phyloP scores from a whole-genome alignment of 2,888 invertebrate genomes.

The Cryptus viduatorius region DNA sequence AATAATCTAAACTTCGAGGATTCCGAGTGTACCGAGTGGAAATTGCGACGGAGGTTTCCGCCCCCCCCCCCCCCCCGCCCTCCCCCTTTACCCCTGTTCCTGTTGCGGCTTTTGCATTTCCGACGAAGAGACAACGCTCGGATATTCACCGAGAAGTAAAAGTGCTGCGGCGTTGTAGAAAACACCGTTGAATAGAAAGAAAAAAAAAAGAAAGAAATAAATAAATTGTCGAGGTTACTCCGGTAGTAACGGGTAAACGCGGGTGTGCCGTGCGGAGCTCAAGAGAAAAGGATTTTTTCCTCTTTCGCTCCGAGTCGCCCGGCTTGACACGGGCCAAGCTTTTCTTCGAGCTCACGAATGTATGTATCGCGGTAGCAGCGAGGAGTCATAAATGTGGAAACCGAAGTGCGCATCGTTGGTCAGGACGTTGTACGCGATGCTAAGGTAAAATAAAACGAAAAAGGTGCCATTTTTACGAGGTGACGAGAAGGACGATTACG shows the following conservation, averaged over 20 bases:
- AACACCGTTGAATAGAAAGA: constrained; percentile 28
- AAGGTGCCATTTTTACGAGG: constrained; percentile 53
- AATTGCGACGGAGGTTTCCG: constrained; percentile 58
- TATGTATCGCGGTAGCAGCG: constrained; percentile 21
- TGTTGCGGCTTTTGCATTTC: constrained; percentile 40
- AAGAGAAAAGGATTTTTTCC: constrained; percentile 50
- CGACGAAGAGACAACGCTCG: constrained; percentile 40
- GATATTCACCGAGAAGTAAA: constrained; percentile 52
- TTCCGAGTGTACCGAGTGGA: constrained; percentile 48
- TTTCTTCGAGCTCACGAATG: constrained; percentile 4
- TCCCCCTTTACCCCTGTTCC: constrained; percentile 42
- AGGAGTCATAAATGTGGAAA: constrained; percentile 10
- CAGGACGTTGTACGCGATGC: background rate
- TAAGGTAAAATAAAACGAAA: constrained; percentile 10
- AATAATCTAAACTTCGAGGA: constrained; percentile 67
- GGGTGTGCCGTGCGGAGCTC: background rate
- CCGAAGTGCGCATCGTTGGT: background rate
- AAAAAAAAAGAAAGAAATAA: background rate
- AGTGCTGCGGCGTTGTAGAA: constrained; percentile 47
- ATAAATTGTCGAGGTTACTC: constrained; percentile 36
- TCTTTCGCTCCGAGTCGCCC: constrained; percentile 12
- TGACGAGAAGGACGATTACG: constrained; percentile 25
- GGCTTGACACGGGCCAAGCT: constrained; percentile 15
- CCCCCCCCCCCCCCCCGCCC: too few species aligned
- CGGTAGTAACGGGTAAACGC: constrained; percentile 6